Percentiles rank a stretch among this genome's conserved stretches.
These are phyloP conservation scores for Crypturellus tataupa DNA, from an alignment of 2,797 vertebrate genomes.

Conservation along the genomic window DNA sequence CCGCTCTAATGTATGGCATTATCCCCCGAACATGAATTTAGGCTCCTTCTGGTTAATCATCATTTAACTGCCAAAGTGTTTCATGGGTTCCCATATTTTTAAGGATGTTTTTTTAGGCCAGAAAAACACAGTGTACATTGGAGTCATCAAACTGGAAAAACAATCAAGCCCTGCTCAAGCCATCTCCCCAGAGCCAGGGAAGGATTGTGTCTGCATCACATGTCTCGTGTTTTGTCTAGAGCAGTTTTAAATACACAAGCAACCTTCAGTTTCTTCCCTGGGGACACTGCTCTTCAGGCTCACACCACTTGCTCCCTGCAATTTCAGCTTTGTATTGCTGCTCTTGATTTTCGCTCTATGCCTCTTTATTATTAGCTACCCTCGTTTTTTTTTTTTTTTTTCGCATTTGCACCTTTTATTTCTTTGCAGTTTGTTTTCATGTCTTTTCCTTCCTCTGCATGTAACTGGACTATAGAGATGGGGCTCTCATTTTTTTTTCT, in stretches of 20 bases:
- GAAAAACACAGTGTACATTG: conserved; percentile 40
- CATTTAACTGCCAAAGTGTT: conserved; percentile 29
- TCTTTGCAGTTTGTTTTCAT: conserved; percentile 1
- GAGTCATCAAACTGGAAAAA: conserved; percentile 59
- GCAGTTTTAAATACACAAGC: neutral
- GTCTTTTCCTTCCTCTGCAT: neutral
- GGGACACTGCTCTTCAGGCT: neutral
- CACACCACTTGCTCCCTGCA: neutral
- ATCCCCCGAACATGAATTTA: neutral
- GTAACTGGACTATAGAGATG: conserved; percentile 2
- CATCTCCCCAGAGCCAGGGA: conserved; percentile 8
- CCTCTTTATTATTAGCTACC: neutral
- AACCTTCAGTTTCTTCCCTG: neutral
- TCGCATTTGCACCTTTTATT: neutral
- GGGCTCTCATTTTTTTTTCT: neutral
- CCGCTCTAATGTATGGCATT: neutral
- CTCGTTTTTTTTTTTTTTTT: neutral
- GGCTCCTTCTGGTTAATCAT: conserved; percentile 22
- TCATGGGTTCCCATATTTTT: conserved; percentile 44
- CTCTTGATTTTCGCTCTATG: neutral
- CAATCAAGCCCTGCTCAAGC: conserved; percentile 31
- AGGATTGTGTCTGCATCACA: conserved; percentile 4
- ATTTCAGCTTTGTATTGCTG: neutral
- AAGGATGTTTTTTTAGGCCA: conserved; percentile 26
- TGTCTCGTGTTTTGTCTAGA: conserved; percentile 37